Conservation (phyloP, 2,797 vertebrate genomes). For the Lepidocolaptes lacrymiger region DNA sequence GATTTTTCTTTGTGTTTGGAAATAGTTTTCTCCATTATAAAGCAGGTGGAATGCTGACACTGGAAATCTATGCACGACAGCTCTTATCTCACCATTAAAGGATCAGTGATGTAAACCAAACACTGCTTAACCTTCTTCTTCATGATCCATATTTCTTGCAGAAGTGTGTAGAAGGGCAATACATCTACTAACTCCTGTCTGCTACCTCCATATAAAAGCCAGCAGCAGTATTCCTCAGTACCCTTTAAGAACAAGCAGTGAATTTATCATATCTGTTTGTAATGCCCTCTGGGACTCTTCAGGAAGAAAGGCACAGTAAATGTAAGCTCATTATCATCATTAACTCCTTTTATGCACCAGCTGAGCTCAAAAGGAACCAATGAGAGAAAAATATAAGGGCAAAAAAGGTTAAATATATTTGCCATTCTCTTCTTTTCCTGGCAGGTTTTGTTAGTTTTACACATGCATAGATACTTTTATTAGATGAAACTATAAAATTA, state of each 20-base stretch:
- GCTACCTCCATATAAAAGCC: neutral
- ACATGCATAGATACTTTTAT: neutral
- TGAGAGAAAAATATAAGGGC: neutral
- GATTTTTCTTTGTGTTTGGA: slow-evolving; percentile 11
- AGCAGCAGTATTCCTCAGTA: slow-evolving; percentile 13
- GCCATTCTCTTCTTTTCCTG: neutral
- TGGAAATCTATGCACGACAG: neutral
- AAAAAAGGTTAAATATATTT: neutral
- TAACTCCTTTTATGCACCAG: slow-evolving; percentile 67
- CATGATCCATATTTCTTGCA: slow-evolving; percentile 31
- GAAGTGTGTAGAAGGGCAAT: neutral
- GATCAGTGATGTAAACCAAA: slow-evolving; percentile 18
- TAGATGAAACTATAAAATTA: neutral
- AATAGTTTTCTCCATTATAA: slow-evolving; percentile 17
- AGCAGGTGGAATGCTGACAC: neutral
- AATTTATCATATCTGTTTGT: slow-evolving; percentile 57
- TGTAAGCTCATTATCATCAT: slow-evolving; percentile 72
- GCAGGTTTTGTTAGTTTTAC: neutral
- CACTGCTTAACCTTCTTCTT: slow-evolving; percentile 40
- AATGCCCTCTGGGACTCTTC: slow-evolving; percentile 59
- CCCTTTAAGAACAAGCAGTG: slow-evolving; percentile 28
- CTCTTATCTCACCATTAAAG: slow-evolving; percentile 32
- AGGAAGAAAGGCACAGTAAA: slow-evolving; percentile 44
- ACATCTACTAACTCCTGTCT: neutral
- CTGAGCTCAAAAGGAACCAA: slow-evolving; percentile 67